phyloP scores from a whole-genome alignment of 2,113 vertebrate genomes.

The Rutilus rutilus region DNA sequence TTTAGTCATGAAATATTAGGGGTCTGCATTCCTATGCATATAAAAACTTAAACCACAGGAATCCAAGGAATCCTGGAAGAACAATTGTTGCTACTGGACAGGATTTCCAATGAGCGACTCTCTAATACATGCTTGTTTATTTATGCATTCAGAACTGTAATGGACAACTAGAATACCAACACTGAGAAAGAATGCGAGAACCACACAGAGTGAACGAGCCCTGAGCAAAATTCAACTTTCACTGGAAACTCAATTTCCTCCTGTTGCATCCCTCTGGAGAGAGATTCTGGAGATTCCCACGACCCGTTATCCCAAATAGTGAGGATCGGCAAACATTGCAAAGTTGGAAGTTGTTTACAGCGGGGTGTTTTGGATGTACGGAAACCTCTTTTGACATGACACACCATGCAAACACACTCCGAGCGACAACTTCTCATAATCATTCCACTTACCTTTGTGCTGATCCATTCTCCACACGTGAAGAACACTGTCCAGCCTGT shows the following conservation, averaged over 20 bases:
- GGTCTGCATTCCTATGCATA: slow-evolving; percentile 61
- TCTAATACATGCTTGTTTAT: slow-evolving; percentile 28
- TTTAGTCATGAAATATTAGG: slow-evolving; percentile 27
- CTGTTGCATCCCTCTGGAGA: slow-evolving; percentile 2
- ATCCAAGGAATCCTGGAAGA: slow-evolving; percentile 69
- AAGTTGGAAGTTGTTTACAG: not conserved
- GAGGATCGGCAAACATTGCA: not conserved
- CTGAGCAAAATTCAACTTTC: not conserved
- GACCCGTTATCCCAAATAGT: not conserved
- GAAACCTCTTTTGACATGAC: not conserved
- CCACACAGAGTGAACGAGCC: not conserved
- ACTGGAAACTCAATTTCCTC: slow-evolving; percentile 1
- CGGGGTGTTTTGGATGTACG: not conserved
- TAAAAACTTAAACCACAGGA: slow-evolving; percentile 69
- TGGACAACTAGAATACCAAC: slow-evolving; percentile 14
- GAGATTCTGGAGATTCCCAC: slow-evolving; percentile 18
- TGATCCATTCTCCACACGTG: slow-evolving; percentile 72
- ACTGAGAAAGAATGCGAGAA: not conserved
- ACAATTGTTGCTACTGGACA: slow-evolving; percentile 67
- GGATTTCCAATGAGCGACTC: slow-evolving; percentile 53
- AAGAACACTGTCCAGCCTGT: slow-evolving; percentile 8
- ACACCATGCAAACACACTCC: not conserved
- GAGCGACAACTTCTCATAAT: not conserved
- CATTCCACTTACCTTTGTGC: slow-evolving; percentile 74
- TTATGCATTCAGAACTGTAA: slow-evolving; percentile 2